Conservation (phyloP, 2,888 invertebrate species). For the Falcaria lacertinaria region DNA sequence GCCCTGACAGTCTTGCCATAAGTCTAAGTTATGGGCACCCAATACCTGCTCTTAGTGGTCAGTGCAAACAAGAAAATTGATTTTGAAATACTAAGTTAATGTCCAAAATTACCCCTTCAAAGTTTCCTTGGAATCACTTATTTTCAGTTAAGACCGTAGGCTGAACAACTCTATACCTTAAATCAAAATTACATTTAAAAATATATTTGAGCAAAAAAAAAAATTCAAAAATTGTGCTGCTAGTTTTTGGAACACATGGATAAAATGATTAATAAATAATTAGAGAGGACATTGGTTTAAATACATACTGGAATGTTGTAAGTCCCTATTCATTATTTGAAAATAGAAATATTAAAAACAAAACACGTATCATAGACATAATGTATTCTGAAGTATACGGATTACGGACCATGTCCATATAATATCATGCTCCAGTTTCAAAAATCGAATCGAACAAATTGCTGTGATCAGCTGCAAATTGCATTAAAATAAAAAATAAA, state of each 20-base stretch:
- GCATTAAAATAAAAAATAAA: conserved; percentile 2
- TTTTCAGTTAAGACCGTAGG: conserved; percentile 30
- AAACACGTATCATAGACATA: too few relatives aligned
- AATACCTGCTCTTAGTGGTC: conserved; percentile 58
- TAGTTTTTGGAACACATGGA: too few relatives aligned
- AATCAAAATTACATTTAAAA: conserved; percentile 22
- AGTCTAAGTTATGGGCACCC: conserved; percentile 54
- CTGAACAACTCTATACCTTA: conserved; percentile 25
- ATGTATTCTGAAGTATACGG: too few relatives aligned
- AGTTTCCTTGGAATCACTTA: conserved; percentile 63
- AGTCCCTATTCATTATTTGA: too few relatives aligned
- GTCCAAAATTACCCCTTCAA: conserved; percentile 36
- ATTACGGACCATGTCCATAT: too few relatives aligned
- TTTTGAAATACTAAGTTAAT: conserved; percentile 61
- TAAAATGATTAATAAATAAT: too few relatives aligned
- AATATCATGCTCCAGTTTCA: too few relatives aligned
- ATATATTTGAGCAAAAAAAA: conserved; percentile 8
- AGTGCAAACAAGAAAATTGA: conserved; percentile 76
- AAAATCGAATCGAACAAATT: too few relatives aligned
- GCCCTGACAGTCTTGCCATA: conserved; percentile 29
- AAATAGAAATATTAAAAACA: too few relatives aligned
- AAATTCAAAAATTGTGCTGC: too few relatives aligned
- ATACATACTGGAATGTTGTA: too few relatives aligned
- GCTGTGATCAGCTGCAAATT: background rate
- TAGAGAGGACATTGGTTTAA: too few relatives aligned